Evolutionary conservation across 2,888 invertebrate species (phyloP), one percentile per base, ranked within the genome.

Genomic region (Parnassius apollo): DNA sequence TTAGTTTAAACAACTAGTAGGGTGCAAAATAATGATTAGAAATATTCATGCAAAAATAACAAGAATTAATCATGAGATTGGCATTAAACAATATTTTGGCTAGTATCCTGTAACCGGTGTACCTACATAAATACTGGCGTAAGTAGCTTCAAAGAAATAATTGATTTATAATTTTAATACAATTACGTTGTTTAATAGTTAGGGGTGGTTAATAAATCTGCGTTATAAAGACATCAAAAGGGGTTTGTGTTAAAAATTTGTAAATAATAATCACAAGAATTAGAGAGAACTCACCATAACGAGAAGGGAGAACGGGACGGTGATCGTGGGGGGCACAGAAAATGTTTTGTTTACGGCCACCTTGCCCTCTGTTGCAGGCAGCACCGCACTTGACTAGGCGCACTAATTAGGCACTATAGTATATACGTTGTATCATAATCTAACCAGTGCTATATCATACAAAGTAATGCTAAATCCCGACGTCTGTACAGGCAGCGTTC

Each of bases 241-340:
- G 0, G 7, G 25, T 25, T 35, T 35, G 35, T 35, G 35, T 35
- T 35, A 35, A 35, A 25, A 2, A 25, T 0, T 11, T 25, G 9
- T 13, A 22, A 10, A 51, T 49, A 13, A 49, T 49, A 8, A 49
- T 49, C 13, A n/a, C 13, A 49, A 49, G 4, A 49, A 13, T 49
- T 49, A 8, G 12, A 1, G 12, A 1, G 45, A 50, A 59, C 62
- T 63, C 35, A 64, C 60, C 60, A 64, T 59, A 57, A 64, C 60
- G 60, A 64, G 59, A 60, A 57, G 57, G 60, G 57, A 60, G 62
- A 59, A 55, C 53, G 60, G 64, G 60, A 53, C 64, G 60, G 64
- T 57, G 44, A 57, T 64, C 60, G 60, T 64, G 57, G 57, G 59
- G 53, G 62, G 59, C 59, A 59, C 62, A 51, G 62, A 51, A 59